Evolutionary conservation across 2,888 invertebrate genomes (phyloP).

Genomic region (Papilio demoleus): DNA sequence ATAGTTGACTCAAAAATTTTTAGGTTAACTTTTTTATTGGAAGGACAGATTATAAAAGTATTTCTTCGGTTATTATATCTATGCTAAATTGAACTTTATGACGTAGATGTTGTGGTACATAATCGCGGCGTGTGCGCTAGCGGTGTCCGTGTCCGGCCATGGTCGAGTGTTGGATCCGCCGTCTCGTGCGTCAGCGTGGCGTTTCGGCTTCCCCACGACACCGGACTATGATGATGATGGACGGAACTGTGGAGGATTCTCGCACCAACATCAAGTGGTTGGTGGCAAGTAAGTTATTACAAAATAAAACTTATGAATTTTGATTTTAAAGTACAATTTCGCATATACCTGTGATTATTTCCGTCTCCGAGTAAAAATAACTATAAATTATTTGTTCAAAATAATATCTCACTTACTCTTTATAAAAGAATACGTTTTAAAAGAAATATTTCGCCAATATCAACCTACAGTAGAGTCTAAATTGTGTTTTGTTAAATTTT

Average conservation of each 20-base stretch:
- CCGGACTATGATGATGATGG: conserved; percentile 94
- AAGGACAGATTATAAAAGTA: too few species aligned
- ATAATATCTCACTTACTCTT: too few species aligned
- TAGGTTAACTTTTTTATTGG: too few species aligned
- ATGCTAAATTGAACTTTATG: conserved; percentile 10
- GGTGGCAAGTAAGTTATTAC: conserved; percentile 84
- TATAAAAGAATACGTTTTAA: too few species aligned
- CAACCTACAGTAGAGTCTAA: too few species aligned
- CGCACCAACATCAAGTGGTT: conserved; percentile 89
- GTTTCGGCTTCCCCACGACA: conserved; percentile 90
- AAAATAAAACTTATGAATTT: neutral
- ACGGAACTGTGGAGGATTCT: conserved; percentile 91
- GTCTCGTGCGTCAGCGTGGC: conserved; percentile 91
- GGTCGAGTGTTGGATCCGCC: conserved; percentile 91
- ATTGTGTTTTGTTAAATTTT: too few species aligned
- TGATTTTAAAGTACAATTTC: neutral
- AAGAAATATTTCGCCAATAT: too few species aligned
- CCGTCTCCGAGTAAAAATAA: too few species aligned
- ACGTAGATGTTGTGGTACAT: conserved; percentile 58
- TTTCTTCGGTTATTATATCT: neutral
- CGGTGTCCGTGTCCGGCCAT: conserved; percentile 77
- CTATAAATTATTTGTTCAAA: too few species aligned
- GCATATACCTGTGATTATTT: too few species aligned
- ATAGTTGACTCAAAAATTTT: too few species aligned
- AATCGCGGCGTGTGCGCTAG: conserved; percentile 49